Evolutionary conservation across 2,113 vertebrate genomes (phyloP), one percentile per base, ranked within the genome.

Genomic region (Colossoma macropomum): DNA sequence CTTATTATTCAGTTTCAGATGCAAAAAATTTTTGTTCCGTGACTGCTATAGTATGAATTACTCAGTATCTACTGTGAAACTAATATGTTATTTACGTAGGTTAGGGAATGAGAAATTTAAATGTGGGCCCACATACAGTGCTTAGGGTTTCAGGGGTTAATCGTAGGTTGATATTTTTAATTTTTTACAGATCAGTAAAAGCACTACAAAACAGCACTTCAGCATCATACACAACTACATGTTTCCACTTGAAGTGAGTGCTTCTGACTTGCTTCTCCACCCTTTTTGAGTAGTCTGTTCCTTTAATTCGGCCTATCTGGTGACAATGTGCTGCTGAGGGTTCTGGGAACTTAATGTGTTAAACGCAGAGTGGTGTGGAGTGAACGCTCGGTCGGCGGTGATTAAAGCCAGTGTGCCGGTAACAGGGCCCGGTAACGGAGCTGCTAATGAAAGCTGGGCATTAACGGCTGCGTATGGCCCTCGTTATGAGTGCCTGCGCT

Each of bases 371-470:
- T 3, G 65, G 25, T 82, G 52, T 32, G 10, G 52, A 75, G 72
- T 52, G 32, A 84, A 72, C 56, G 32, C 56, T 86, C 45, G 56
- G 73, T 54, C 63, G 78, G 80, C 71, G 6, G 80, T 86, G 86
- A 88, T 91, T 87, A 90, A 89, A 88, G 72, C 48, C 76, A 25
- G 25, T 79, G 81, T 32, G 60, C 50, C 32, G 56, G 77, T 84
- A 77, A 86, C 60, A 48, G 32, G 69, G 69, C 59, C 70, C 79
- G 56, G 80, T 25, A 87, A 86, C 71, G 70, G 79, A 87, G 84
- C 41, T 54, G 76, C 85, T 90, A 93, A 92, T 87, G 88, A 91
- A 91, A 81, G 66, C 86, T 68, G 52, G 76, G 41, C 38, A 79
- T 77, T 82, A 75, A 74, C 32, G 65, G 60, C 75, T 75, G 72